Evolutionary conservation across 2,797 vertebrate genomes (phyloP).

Genomic region (Chrysocyon brachyurus): DNA sequence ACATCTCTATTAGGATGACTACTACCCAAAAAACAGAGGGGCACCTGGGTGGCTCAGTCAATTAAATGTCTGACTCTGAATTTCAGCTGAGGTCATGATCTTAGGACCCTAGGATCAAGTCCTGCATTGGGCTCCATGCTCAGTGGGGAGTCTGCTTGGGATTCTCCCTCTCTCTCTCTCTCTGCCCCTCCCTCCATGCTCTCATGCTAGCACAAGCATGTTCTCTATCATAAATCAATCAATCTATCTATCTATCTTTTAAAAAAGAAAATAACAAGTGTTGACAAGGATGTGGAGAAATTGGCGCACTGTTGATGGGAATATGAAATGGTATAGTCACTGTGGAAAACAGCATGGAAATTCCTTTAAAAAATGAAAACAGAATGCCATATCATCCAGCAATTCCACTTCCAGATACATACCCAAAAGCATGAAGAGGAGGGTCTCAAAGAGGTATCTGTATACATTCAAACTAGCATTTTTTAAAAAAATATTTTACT

Average conservation of each 20-base stretch:
- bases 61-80: background rate
- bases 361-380: background rate
- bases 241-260: too few species aligned
- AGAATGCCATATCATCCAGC: background rate
- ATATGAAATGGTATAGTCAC: background rate
- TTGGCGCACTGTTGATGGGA: background rate
- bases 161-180: background rate
- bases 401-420: background rate
- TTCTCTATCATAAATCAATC: too few species aligned
- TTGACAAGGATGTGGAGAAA: background rate
- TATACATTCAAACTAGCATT: background rate
- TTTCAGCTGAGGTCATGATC: background rate
- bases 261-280: background rate
- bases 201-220: background rate
- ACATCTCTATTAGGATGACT: background rate
- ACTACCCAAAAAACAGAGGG: background rate
- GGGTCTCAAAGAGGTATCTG: background rate
- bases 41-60: background rate
- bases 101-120: background rate
- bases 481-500: background rate
- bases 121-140: background rate
- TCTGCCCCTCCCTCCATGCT: background rate
- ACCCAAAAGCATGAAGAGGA: background rate
- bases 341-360: background rate
- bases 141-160: background rate